These are phyloP conservation scores for Eptatretus atami DNA, from an alignment of 2,797 vertebrate genomes.

Conservation along the genomic window DNA sequence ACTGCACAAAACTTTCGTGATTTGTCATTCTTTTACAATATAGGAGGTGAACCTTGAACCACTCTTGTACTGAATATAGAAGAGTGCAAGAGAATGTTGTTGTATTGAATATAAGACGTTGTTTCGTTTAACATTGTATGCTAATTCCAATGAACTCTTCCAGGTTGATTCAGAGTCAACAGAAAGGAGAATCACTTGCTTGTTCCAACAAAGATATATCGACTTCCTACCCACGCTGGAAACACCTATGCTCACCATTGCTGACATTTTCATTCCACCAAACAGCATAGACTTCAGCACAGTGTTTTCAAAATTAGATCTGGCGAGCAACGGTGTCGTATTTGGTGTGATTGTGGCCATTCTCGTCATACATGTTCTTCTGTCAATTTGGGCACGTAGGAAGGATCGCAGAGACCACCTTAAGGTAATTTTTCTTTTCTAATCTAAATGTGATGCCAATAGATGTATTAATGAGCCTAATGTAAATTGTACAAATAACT, in stretches of 20 bases:
- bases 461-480: too few species aligned
- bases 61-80: too few species aligned
- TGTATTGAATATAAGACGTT: too few species aligned
- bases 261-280: conserved; percentile 4
- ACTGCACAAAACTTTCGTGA: too few species aligned
- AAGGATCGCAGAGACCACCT: background rate
- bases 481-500: too few species aligned
- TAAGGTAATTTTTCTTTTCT: background rate
- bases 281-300: background rate
- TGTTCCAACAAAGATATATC: background rate
- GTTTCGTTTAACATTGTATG: too few species aligned
- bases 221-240: background rate
- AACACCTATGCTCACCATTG: background rate
- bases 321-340: background rate
- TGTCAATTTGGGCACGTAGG: background rate
- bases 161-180: background rate
- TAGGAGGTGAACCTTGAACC: too few species aligned
- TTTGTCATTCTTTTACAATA: too few species aligned
- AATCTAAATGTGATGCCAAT: too few species aligned
- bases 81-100: too few species aligned
- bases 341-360: background rate
- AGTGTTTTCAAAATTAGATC: background rate
- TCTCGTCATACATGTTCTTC: background rate
- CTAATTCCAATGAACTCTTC: too few species aligned
- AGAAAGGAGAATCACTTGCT: background rate